phyloP scores from a whole-genome alignment of 2,888 invertebrate species.

The Girardia tigrina region DNA sequence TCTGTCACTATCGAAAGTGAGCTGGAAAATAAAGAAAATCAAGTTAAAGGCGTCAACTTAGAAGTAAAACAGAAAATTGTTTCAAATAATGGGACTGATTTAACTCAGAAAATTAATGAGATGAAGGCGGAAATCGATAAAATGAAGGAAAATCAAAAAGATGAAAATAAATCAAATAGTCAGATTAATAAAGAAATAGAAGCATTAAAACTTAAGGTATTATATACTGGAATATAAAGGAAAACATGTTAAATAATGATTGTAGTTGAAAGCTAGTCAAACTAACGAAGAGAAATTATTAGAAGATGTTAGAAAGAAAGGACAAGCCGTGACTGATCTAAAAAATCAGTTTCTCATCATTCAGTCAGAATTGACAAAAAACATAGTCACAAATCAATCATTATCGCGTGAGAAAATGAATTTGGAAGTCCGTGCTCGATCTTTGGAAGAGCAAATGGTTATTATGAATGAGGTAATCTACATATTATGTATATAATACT shows the following conservation, averaged over 20 bases:
- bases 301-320: constrained; percentile 12
- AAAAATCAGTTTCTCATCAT: constrained; percentile 8
- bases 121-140: neutral
- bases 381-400: neutral
- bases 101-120: neutral
- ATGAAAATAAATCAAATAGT: neutral
- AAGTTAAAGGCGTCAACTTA: neutral
- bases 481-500: no score
- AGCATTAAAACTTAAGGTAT: neutral
- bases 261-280: constrained; percentile 7
- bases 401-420: neutral
- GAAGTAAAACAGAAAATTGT: neutral
- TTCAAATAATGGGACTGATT: neutral
- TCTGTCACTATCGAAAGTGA: neutral
- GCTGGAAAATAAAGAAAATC: neutral
- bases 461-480: neutral
- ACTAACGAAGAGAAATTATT: neutral
- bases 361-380: constrained; percentile 12
- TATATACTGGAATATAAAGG: neutral
- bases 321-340: neutral
- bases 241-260: neutral
- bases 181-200: neutral
- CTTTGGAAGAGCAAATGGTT: neutral
- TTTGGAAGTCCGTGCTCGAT: neutral
- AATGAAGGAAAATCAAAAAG: constrained; percentile 4